Base-by-base conservation (phyloP, 2,888 invertebrate genomes). In the Perithous albicinctus region DNA sequence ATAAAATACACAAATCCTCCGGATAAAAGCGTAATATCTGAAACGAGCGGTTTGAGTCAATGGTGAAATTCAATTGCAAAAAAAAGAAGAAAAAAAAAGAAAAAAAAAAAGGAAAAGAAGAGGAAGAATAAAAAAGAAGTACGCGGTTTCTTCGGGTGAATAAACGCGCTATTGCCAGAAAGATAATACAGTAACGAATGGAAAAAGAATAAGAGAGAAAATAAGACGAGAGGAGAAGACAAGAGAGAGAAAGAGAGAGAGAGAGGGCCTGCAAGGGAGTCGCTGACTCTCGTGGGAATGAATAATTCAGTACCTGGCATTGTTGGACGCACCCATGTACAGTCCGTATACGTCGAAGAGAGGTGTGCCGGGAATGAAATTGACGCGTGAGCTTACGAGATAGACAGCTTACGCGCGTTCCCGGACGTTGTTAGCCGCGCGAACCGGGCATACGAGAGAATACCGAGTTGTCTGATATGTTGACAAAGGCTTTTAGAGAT, bases 261-360 rank as follows among this genome's bases (percentile, higher is more conserved):
- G n/a, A n/a, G n/a, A n/a, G n/a, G n/a, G n/a, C n/a, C n/a, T n/a
- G 46, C 74, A 73, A 54, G 73, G 59, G 67, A 77, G 66, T 83
- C 82, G 82, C 84, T 88, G 88, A 85, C 88, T 88, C 85, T 79
- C 84, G 85, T 80, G 85, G 83, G 87, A 85, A 91, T 91, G 90
- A 91, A 91, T 91, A 89, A 91, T 91, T 90, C 91, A 91, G 86
- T 64, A 88, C 88, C n/a, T 86, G 72, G 88, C 88, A 90, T 90
- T 90, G 90, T 89, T 89, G 88, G 90, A 90, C 90, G 91, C 91
- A 86, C 91, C 91, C 90, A 90, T 90, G 86, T 90, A 88, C 87
- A 87, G 80, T 84, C 85, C 82, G 84, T 87, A 85, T 83, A 83
- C 78, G 80, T 81, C 80, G 73, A 85, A 89, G n/a, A n/a, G n/a